phyloP scores from a whole-genome alignment of 2,797 vertebrate genomes.

The Myoxocephalus aenaeus region DNA sequence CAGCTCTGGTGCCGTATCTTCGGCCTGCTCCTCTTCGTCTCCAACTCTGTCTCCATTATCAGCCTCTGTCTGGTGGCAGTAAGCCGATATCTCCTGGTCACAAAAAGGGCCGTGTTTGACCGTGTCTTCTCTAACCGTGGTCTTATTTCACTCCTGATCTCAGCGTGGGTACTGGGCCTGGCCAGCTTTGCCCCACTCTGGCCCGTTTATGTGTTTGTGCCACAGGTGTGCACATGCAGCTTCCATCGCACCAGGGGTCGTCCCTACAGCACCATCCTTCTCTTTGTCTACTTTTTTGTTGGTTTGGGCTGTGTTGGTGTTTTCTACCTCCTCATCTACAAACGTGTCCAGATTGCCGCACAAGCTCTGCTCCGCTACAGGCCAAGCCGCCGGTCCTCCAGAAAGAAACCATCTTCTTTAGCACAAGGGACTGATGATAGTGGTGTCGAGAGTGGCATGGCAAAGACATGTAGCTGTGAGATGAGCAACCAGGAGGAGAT shows the following conservation, averaged over 20 bases:
- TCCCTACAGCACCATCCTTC: slow-evolving; percentile 89
- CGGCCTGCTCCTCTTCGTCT: slow-evolving; percentile 89
- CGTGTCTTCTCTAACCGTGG: slow-evolving; percentile 81
- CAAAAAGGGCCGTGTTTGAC: slow-evolving; percentile 83
- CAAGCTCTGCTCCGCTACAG: slow-evolving; percentile 84
- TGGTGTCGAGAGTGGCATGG: slow-evolving; percentile 63
- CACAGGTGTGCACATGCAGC: slow-evolving; percentile 92
- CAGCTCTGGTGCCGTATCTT: slow-evolving; percentile 85
- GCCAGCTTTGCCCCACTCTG: slow-evolving; percentile 89
- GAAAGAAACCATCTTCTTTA: slow-evolving; percentile 60
- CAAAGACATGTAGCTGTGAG: slow-evolving; percentile 69
- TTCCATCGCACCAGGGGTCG: slow-evolving; percentile 87
- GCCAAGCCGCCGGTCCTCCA: slow-evolving; percentile 79
- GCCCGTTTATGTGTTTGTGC: slow-evolving; percentile 85
- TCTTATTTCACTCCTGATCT: slow-evolving; percentile 74
- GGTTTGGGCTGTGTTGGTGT: slow-evolving; percentile 87
- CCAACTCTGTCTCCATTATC: slow-evolving; percentile 91
- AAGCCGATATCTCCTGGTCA: slow-evolving; percentile 89
- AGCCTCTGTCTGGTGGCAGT: slow-evolving; percentile 89
- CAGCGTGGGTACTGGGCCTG: slow-evolving; percentile 84
- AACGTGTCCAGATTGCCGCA: slow-evolving; percentile 81
- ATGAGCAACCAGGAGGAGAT: slow-evolving; percentile 67
- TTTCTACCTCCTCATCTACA: slow-evolving; percentile 91
- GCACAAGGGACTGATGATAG: slow-evolving; percentile 77
- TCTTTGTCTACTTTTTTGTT: slow-evolving; percentile 88